These are phyloP conservation scores for Sarcophaga caerulescens DNA, from an alignment of 2,888 invertebrate genomes.

Conservation along the genomic window DNA sequence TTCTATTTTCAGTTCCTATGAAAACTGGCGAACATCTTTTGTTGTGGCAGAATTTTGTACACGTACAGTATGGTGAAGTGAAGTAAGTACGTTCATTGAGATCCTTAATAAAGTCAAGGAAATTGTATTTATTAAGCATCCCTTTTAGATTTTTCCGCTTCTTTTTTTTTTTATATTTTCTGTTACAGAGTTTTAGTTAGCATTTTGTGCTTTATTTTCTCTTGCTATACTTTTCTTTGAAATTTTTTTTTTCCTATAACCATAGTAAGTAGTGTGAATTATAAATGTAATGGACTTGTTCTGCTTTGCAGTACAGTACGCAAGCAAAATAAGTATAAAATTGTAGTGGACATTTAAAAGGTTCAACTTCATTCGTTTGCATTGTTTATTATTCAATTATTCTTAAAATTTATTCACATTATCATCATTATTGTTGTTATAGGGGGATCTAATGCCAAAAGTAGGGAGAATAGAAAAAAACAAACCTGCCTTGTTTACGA, in stretches of 20 bases:
- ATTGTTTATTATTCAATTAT: slow-evolving; percentile 56
- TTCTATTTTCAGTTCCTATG: not conserved
- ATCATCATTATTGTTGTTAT: not conserved
- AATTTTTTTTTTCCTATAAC: slow-evolving; percentile 13
- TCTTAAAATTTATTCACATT: slow-evolving; percentile 32
- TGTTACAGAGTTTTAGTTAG: slow-evolving; percentile 42
- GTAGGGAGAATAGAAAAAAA: not conserved
- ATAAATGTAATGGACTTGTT: slow-evolving; percentile 35
- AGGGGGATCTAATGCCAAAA: not conserved
- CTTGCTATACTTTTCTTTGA: not conserved
- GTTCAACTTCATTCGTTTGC: slow-evolving; percentile 14
- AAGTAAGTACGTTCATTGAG: slow-evolving; percentile 18
- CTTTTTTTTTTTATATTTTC: slow-evolving; percentile 35
- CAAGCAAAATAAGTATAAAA: not conserved
- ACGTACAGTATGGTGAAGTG: not conserved
- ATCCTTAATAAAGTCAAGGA: slow-evolving; percentile 63
- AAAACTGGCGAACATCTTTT: slow-evolving; percentile 20
- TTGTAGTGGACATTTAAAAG: slow-evolving; percentile 21
- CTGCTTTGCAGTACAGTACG: not conserved
- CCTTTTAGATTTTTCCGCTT: slow-evolving; percentile 40
- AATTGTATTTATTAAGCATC: slow-evolving; percentile 68
- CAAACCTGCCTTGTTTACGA: slow-evolving; percentile 1
- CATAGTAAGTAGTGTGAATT: slow-evolving; percentile 18
- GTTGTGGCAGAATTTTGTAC: slow-evolving; percentile 16
- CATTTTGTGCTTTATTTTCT: not conserved